Evolutionary conservation across 2,888 invertebrate species (phyloP).

Genomic region (Busseola fusca): DNA sequence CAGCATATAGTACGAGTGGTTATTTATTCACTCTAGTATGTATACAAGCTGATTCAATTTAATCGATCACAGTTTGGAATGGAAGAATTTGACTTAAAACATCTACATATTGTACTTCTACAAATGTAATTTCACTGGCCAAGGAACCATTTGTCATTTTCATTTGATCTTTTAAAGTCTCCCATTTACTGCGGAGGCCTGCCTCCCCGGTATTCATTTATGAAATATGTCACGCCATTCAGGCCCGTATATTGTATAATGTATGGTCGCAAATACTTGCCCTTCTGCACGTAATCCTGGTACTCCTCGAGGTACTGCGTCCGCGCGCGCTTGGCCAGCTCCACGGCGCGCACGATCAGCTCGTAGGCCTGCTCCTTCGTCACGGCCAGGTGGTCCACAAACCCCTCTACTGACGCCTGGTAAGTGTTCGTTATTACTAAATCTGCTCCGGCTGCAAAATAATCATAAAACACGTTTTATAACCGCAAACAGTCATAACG

Average conservation of each 20-base stretch:
- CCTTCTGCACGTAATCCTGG: slow-evolving; percentile 78
- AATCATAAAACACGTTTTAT: slow-evolving; percentile 57
- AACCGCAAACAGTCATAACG: slow-evolving; percentile 59
- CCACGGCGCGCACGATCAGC: slow-evolving; percentile 93
- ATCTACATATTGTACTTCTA: slow-evolving; percentile 45
- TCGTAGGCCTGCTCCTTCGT: slow-evolving; percentile 91
- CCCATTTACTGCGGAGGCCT: slow-evolving; percentile 58
- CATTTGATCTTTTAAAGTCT: slow-evolving; percentile 64
- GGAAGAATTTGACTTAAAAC: slow-evolving; percentile 31
- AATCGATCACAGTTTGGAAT: not conserved
- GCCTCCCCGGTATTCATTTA: slow-evolving; percentile 45
- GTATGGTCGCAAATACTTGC: slow-evolving; percentile 63
- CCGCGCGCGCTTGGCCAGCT: slow-evolving; percentile 92
- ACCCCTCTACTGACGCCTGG: slow-evolving; percentile 94
- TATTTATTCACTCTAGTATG: slow-evolving; percentile 3
- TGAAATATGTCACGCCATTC: slow-evolving; percentile 58
- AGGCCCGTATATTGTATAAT: slow-evolving; percentile 34
- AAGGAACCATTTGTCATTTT: slow-evolving; percentile 65
- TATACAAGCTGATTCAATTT: not conserved
- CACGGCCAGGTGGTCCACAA: slow-evolving; percentile 92
- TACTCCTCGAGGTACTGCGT: slow-evolving; percentile 90
- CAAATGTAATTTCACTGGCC: slow-evolving; percentile 57
- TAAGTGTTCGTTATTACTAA: slow-evolving; percentile 96
- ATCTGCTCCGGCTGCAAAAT: slow-evolving; percentile 94
- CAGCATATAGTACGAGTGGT: slow-evolving; percentile 2